Base-by-base conservation (phyloP, 2,888 invertebrate species). In the Biston stratarius region DNA sequence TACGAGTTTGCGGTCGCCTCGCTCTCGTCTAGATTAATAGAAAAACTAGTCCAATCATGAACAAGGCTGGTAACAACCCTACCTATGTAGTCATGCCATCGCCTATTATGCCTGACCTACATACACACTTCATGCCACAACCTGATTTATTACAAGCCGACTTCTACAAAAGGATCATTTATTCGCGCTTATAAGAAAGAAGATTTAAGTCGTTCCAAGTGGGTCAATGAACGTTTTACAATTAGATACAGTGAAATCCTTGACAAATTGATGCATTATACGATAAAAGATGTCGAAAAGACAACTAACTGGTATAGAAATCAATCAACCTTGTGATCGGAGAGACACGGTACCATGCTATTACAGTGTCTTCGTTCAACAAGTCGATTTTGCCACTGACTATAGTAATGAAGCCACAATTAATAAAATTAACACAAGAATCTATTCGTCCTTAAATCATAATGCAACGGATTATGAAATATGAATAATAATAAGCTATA, bases 31-130 rank as follows among this genome's bases (percentile, higher is more conserved):
- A 79, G 81, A 76, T 78, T 78, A 80, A 83, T 81, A 87, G 81
- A 90, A 91, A 91, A 93, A 92, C 91, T 89, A 82, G 90, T 90
- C 83, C 87, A 86, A 86, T 88, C 86, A 87, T 87, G 88, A 84
- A 87, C 89, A 86, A 86, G 88, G 83, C 84, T 83, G 78, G 85
- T 83, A 81, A 83, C 85, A 86, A 85, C 85, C 86, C 86, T 80
- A 81, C 72, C 79, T 82, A 84, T 85, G 81, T 81, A 84, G 81
- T 81, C 81, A 84, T 84, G 81, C 82, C 81, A 85, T 85, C 80
- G 86, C 84, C 87, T 86, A 86, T 89, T 88, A 89, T 81, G 85
- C 74, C 82, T 88, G 89, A 86, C 90, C 90, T 83, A 90, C 84
- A 85, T 88, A 78, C 75, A 82, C 81, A 82, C 77, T 78, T 75